Conservation (phyloP, 2,797 vertebrate genomes). For the Oryzias dopingdopingensis region DNA sequence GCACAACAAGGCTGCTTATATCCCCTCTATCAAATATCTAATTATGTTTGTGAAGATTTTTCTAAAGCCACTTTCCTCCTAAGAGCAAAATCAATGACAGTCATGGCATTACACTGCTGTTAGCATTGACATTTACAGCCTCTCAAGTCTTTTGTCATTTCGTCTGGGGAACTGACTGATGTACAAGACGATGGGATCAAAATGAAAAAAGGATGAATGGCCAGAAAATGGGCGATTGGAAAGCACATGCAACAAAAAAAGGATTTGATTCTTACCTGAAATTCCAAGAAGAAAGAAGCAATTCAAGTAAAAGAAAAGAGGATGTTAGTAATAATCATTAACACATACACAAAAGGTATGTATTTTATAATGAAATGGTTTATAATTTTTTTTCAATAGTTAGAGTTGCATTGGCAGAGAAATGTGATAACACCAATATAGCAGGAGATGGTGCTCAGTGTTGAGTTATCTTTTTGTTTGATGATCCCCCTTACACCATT, state of each 20-base stretch:
- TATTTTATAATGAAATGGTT: neutral
- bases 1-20: slow-evolving; percentile 1
- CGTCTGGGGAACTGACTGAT: slow-evolving; percentile 17
- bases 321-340: slow-evolving; percentile 27
- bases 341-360: slow-evolving; percentile 10
- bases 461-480: slow-evolving; percentile 19
- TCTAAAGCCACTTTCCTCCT: slow-evolving; percentile 26
- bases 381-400: slow-evolving; percentile 18
- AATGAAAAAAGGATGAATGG: neutral
- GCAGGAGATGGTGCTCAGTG: slow-evolving; percentile 34
- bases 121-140: slow-evolving; percentile 58
- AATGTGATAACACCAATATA: slow-evolving; percentile 25
- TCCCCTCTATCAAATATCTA: slow-evolving; percentile 11
- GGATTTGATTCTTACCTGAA: slow-evolving; percentile 63
- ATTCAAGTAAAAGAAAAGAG: slow-evolving; percentile 46
- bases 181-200: slow-evolving; percentile 1
- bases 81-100: slow-evolving; percentile 59
- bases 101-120: slow-evolving; percentile 59
- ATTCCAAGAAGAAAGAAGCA: slow-evolving; percentile 16
- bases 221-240: neutral
- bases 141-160: slow-evolving; percentile 29
- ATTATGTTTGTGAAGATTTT: slow-evolving; percentile 6
- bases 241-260: neutral
- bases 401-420: slow-evolving; percentile 32
- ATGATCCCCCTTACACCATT: slow-evolving; percentile 6